Conservation (phyloP, 2,113 vertebrate genomes). For the Macquaria ambigua region DNA sequence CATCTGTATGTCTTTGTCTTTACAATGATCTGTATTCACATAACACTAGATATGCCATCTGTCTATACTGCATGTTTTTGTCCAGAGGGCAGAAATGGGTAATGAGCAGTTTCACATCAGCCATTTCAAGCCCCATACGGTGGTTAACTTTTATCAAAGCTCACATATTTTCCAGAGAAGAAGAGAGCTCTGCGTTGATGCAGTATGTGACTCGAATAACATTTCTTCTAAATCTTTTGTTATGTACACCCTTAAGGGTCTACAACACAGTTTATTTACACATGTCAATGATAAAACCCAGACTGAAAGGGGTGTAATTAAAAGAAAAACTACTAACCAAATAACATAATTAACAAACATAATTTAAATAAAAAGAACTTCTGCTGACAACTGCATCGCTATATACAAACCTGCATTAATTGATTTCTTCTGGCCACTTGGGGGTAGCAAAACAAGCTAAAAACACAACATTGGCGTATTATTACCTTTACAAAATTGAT, state of each 20-base stretch:
- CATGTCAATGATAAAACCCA: not conserved
- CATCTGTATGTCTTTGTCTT: slow-evolving; percentile 41
- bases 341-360: not conserved
- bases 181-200: not conserved
- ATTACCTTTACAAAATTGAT: not conserved
- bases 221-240: not conserved
- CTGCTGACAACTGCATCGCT: not conserved
- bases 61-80: slow-evolving; percentile 48
- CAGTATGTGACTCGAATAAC: not conserved
- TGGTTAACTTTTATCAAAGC: slow-evolving; percentile 57
- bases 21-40: slow-evolving; percentile 28
- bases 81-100: slow-evolving; percentile 47
- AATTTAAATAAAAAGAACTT: not conserved
- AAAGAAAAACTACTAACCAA: not conserved
- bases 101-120: slow-evolving; percentile 47
- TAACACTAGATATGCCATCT: slow-evolving; percentile 57
- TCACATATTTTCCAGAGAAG: slow-evolving; percentile 36
- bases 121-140: slow-evolving; percentile 46
- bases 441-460: too few relatives aligned
- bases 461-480: not conserved
- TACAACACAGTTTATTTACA: not conserved
- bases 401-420: not conserved
- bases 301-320: not conserved
- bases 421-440: not conserved
- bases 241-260: not conserved